These are phyloP conservation scores for Drosophila pseudotalamancana DNA, from an alignment of 2,888 invertebrate genomes.

Conservation along the genomic window DNA sequence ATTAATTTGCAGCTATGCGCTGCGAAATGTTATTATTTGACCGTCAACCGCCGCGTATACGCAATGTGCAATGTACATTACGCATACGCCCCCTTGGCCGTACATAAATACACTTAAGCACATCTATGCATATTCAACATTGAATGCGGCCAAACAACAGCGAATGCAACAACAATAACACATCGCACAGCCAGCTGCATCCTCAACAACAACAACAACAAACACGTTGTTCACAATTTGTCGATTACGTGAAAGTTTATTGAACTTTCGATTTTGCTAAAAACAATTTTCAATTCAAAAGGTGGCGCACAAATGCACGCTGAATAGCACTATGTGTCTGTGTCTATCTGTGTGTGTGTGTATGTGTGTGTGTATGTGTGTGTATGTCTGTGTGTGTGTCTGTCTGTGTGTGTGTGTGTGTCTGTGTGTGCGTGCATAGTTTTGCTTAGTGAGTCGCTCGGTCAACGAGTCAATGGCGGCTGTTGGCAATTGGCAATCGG, in stretches of 20 bases:
- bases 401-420: constrained; percentile 7
- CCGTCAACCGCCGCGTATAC: constrained; percentile 55
- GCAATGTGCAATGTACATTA: constrained; percentile 44
- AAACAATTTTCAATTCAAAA: constrained; percentile 61
- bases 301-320: constrained; percentile 56
- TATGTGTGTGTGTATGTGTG: background rate
- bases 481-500: constrained; percentile 47
- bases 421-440: constrained; percentile 33
- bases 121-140: constrained; percentile 36
- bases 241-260: constrained; percentile 81
- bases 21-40: constrained; percentile 49
- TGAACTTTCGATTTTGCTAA: constrained; percentile 83
- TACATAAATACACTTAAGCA: constrained; percentile 1
- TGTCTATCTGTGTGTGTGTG: background rate
- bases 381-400: background rate
- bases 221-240: constrained; percentile 34
- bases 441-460: constrained; percentile 75
- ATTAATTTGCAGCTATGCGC: constrained; percentile 25
- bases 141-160: constrained; percentile 50
- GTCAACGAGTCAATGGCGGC: constrained; percentile 78
- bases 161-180: constrained; percentile 23
- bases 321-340: constrained; percentile 25
- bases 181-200: constrained; percentile 28
- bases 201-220: constrained; percentile 17
- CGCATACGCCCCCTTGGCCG: constrained; percentile 46